Evolutionary conservation across 2,888 invertebrate genomes (phyloP).

Genomic region (Sialis lutaria): DNA sequence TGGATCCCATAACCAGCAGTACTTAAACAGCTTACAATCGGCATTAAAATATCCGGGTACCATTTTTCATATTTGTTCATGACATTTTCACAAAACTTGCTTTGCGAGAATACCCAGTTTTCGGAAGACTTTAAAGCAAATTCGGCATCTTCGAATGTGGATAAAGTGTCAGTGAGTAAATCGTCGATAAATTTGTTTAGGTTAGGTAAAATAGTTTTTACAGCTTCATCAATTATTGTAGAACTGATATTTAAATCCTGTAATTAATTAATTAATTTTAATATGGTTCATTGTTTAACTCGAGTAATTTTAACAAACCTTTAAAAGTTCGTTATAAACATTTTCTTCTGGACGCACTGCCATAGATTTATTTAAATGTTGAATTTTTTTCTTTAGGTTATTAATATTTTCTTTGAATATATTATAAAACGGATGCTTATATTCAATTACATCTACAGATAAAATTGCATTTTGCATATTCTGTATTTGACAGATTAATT

Average conservation of each 20-base stretch:
- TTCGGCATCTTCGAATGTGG: no score
- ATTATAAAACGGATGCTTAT: slow-evolving; percentile 27
- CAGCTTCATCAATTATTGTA: background rate
- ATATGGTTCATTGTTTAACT: background rate
- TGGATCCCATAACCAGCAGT: slow-evolving; percentile 48
- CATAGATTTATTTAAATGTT: slow-evolving; percentile 30
- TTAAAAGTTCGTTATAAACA: slow-evolving; percentile 31
- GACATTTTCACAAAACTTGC: slow-evolving; percentile 35
- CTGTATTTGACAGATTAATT: slow-evolving; percentile 35
- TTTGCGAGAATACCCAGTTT: slow-evolving; percentile 34
- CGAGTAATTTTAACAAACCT: slow-evolving; percentile 23
- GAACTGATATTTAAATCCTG: background rate
- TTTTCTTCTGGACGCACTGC: slow-evolving; percentile 35
- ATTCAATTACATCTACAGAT: slow-evolving; percentile 22
- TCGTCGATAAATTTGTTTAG: slow-evolving; percentile 10
- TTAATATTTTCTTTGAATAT: slow-evolving; percentile 25
- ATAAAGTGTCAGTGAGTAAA: slow-evolving; percentile 4
- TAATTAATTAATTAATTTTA: background rate
- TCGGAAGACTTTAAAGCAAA: slow-evolving; percentile 8
- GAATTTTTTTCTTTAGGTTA: slow-evolving; percentile 19
- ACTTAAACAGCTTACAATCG: slow-evolving; percentile 47
- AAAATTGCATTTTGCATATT: slow-evolving; percentile 30
- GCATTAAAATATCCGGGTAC: slow-evolving; percentile 66
- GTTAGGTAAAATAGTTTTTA: slow-evolving; percentile 11
- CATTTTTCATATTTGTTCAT: slow-evolving; percentile 36